Conservation (phyloP, 53 echinoderm and acorn worm species). For the Antedon mediterranea region DNA sequence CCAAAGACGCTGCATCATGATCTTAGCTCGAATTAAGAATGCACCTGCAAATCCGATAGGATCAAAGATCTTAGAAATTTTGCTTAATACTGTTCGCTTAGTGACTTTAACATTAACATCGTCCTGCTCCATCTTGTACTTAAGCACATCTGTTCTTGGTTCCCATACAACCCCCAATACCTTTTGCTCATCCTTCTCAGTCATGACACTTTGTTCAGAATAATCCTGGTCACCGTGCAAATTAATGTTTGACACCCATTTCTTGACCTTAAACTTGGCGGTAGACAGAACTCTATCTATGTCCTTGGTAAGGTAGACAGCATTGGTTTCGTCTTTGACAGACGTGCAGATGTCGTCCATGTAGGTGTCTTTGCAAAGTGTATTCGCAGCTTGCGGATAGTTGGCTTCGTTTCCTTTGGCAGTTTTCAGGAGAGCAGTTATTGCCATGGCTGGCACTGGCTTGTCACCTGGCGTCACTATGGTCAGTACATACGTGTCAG, state of each 20-base stretch:
- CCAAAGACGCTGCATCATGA: conserved; percentile 31
- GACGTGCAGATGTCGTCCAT: conserved; percentile 33
- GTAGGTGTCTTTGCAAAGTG: conserved; percentile 12
- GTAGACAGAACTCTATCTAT: conserved; percentile 6
- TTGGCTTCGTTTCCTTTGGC: conserved; percentile 3
- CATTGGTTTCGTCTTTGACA: neutral
- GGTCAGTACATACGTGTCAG: conserved; percentile 11
- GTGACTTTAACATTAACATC: conserved; percentile 2
- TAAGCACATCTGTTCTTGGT: conserved; percentile 19
- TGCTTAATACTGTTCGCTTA: conserved; percentile 22
- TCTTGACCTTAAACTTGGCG: conserved; percentile 17
- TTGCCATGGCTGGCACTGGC: conserved; percentile 17
- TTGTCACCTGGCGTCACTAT: conserved; percentile 24
- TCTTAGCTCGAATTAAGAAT: conserved; percentile 27
- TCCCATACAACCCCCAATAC: conserved; percentile 37
- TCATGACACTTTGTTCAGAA: neutral
- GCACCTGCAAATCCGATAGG: conserved; percentile 32
- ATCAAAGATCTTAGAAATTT: conserved; percentile 15
- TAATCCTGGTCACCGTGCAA: conserved; percentile 1
- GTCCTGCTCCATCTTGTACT: conserved; percentile 18
- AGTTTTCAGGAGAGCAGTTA: conserved; percentile 5
- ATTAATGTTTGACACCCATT: conserved; percentile 10
- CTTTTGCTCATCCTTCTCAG: conserved; percentile 21
- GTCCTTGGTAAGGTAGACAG: conserved; percentile 6
- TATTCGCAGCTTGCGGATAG: conserved; percentile 9